Percentiles rank a stretch among this genome's conserved stretches.
Evolutionary conservation across 2,888 invertebrate species (phyloP).

Genomic region (Chrysolina haemoptera): DNA sequence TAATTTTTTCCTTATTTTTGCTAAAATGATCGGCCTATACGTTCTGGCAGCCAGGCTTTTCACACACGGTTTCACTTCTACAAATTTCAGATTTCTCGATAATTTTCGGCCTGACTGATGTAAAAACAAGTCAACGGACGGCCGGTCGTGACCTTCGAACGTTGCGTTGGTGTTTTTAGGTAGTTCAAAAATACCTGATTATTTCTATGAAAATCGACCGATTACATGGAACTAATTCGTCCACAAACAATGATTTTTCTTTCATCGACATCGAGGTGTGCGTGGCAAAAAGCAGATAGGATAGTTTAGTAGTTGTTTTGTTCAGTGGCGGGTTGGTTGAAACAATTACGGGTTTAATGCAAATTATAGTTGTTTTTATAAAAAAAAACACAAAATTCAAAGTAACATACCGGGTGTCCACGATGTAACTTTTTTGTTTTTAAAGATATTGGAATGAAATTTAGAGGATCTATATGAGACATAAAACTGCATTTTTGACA

Average conservation of each 20-base stretch:
- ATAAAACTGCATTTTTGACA: too few species aligned
- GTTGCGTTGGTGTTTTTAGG: constrained; percentile 31
- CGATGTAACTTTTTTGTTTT: too few species aligned
- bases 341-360: neutral
- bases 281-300: neutral
- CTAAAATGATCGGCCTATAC: too few species aligned
- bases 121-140: constrained; percentile 28
- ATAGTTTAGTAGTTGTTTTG: neutral
- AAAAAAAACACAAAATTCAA: too few species aligned
- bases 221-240: constrained; percentile 38
- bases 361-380: too few species aligned
- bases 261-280: constrained; percentile 33
- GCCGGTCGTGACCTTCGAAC: constrained; percentile 31
- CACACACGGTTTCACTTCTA: constrained; percentile 31
- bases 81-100: constrained; percentile 42
- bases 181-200: constrained; percentile 40
- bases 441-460: too few species aligned
- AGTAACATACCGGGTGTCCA: too few species aligned
- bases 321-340: neutral
- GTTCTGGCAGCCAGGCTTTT: constrained; percentile 20
- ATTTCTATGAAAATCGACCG: constrained; percentile 38
- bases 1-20: too few species aligned
- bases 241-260: constrained; percentile 38
- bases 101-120: constrained; percentile 43
- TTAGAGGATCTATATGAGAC: too few species aligned